phyloP scores from a whole-genome alignment of 2,113 vertebrate species.

The Pagrus major region DNA sequence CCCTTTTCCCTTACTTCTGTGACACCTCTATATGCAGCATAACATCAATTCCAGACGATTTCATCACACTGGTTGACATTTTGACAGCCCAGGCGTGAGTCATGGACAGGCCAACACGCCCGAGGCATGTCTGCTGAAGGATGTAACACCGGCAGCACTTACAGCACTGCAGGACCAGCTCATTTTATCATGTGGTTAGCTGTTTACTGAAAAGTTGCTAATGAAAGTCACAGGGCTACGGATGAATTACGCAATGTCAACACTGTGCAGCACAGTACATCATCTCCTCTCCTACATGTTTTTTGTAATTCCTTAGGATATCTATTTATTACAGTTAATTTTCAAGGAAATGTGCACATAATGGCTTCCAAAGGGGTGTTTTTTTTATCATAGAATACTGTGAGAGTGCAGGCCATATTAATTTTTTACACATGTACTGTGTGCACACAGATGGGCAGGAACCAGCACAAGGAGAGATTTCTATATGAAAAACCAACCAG shows the following conservation, averaged over 20 bases:
- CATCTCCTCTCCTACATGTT: too few species aligned
- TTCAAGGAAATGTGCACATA: background rate
- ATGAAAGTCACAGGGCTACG: conserved; percentile 9
- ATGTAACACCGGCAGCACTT: background rate
- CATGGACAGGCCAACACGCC: background rate
- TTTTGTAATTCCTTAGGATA: background rate
- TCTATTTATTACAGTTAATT: background rate
- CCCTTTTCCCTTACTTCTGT: background rate
- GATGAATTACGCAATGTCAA: conserved; percentile 6
- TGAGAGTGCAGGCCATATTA: background rate
- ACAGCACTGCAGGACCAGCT: background rate
- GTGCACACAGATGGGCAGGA: too few species aligned
- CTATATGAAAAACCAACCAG: too few species aligned
- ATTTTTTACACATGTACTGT: background rate
- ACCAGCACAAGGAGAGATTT: too few species aligned
- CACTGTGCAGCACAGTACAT: background rate
- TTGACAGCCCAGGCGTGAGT: conserved; percentile 12
- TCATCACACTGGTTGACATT: conserved; percentile 2
- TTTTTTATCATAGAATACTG: background rate
- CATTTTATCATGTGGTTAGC: conserved; percentile 13
- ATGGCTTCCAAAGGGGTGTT: background rate
- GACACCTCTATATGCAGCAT: background rate
- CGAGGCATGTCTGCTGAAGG: background rate
- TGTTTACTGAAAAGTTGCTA: conserved; percentile 6
- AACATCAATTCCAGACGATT: conserved; percentile 8